Evolutionary conservation across 1,140 invertebrate genomes (phyloP), one percentile per base, ranked within the genome.

Genomic region (Drosophila mojavensis): DNA sequence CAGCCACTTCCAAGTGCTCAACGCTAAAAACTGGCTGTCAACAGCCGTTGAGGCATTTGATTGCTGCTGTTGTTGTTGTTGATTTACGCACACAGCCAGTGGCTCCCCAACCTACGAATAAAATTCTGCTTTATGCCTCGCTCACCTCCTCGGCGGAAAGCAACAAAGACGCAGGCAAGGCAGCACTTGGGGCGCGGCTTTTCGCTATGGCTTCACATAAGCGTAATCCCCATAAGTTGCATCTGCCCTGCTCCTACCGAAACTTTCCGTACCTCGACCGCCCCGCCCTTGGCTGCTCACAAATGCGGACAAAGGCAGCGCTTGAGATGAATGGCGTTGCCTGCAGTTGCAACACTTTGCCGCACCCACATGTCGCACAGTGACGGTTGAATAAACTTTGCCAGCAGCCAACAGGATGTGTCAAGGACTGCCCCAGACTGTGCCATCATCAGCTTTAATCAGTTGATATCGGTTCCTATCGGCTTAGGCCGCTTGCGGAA

Each of bases 341-440:
- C 60, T 61, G 43, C 54, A 61, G 58, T 68, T 65, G 67, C 58
- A 48, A 61, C 60, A 64, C 17, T 58, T 24, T 50, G 68, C 61
- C 55, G 61, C 68, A 71, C 68, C 68, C 55, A 68, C 68, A 67
- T 10, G 26, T 24, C 20, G 36, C 4, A 5, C 6, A 1, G 43
- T 17, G 9, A 11, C 47, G 65, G 82, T 86, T 86, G 83, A 86
- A 88, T 88, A 86, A 86, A 88, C 83, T 78, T 61, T 81, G 62
- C 61, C 64, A 53, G 54, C 70, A 48, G 54, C 70, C 59, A 73
- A 59, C 53, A 68, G 78, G 82, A 78, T 81, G 74, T 30, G 53
- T 10, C 59, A 70, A 61, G 58, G 64, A 68, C 70, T 62, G 17
- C 5, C 24, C 5, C 9, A 5, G 33, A 33, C 33, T 15, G 59